These are phyloP conservation scores for Acronicta leporina DNA, from an alignment of 2,888 invertebrate species.

Conservation along the genomic window DNA sequence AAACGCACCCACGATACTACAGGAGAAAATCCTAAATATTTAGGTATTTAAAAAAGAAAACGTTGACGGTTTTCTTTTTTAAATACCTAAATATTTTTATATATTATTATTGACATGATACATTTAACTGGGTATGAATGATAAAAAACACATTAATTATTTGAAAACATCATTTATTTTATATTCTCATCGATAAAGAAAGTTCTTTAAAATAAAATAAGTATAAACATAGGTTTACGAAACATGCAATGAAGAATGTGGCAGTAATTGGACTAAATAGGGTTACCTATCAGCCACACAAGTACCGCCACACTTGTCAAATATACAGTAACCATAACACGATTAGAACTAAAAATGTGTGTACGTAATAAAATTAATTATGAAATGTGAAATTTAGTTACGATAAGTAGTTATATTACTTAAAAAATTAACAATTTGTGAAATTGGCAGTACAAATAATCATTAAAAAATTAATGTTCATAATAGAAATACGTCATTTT, in stretches of 20 bases:
- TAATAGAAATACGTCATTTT: conserved; percentile 77
- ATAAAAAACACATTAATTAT: conserved; percentile 62
- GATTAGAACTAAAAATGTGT: conserved; percentile 84
- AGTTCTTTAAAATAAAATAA: conserved; percentile 87
- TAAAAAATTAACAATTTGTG: conserved; percentile 83
- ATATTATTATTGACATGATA: background rate
- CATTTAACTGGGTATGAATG: background rate
- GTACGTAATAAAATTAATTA: conserved; percentile 76
- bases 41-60: too few species aligned
- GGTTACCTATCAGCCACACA: conserved; percentile 3
- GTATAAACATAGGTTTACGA: conserved; percentile 82
- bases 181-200: conserved; percentile 87
- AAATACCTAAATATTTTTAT: too few species aligned
- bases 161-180: conserved; percentile 89
- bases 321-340: conserved; percentile 76
- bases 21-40: too few species aligned
- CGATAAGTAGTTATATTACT: conserved; percentile 62
- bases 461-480: conserved; percentile 69
- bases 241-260: conserved; percentile 78
- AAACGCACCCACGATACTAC: too few species aligned
- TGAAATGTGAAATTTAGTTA: conserved; percentile 75
- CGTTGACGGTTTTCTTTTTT: too few species aligned
- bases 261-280: conserved; percentile 54
- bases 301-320: conserved; percentile 58
- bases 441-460: conserved; percentile 85